Evolutionary conservation across 2,113 vertebrate species (phyloP), one percentile per base, ranked within the genome.

Genomic region (Corythoichthys haematopterus): DNA sequence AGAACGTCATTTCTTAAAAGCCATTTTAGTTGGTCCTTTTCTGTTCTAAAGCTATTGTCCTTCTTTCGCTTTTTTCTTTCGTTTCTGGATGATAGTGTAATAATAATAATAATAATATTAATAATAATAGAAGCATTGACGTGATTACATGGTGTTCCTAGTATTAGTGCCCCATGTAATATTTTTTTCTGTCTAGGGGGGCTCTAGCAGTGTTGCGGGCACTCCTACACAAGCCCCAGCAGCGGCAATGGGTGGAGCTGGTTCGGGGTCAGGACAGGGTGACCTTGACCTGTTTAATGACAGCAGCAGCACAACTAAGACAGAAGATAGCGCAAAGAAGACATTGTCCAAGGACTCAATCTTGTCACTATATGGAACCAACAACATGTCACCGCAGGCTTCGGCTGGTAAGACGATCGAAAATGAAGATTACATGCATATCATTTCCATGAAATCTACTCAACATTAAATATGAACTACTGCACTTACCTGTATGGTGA

Each of bases 331-430:
- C 0, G 78, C 91, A 37, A 99, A 98, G 92, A 98, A 98, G 70
- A 94, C 92, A 1, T 91, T 99, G 84, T 98, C 96, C 80, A 99
- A 97, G 92, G 97, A 99, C 88, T 97, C 97, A 28, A 99, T 99
- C 86, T 85, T 99, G 77, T 99, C 97, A 8, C 91, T 99, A 63
- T 99, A 99, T 74, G 95, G 97, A 51, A 93, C 94, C 66, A 93
- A 93, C 84, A 90, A 89, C 75, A 91, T 95, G 82, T 91, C 93
- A 64, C 95, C 95, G 78, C 95, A 84, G 55, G 70, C 93, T 60
- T 91, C 85, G 0, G 8, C 87, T 2, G 83, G 87, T 88, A 61
- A 83, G 80, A 20, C 4, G 7, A 35, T 14, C 14, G 11, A 10
- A 57, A 13, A 13, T 57, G 35, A 57, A 4, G 10, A 43, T 45